Evolutionary conservation across 1,140 invertebrate species (phyloP), one percentile per base, ranked within the genome.

Genomic region (Drosophila bifasciata): DNA sequence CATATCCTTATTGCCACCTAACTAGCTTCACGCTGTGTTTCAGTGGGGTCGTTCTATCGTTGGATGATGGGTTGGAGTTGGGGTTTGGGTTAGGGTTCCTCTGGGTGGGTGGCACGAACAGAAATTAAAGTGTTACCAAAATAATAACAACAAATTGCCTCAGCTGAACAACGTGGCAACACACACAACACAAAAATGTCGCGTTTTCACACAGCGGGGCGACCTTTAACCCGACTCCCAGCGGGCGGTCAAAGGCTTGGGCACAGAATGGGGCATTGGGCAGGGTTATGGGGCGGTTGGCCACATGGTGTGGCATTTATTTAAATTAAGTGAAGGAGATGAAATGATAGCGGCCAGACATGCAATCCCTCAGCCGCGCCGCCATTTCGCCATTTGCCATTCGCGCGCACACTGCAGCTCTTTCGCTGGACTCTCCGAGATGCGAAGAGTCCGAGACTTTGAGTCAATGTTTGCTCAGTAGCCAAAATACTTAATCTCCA

Each of bases 51-150:
- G 25, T 28, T 36, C n/a, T n/a, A 11, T 36, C 32, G 32, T 36
- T 36, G 32, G 11, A 36, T 36, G 32, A 36, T 36, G 32, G 32
- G 11, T 36, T 9, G 11, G 4, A 11, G 8, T 9, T 32, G 28
- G 28, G 19, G 17, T 13, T 44, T 36, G 52, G 61, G 50, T 45
- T n/a, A n/a, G n/a, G 59, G 19, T 21, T n/a, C 23, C 51, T 25
- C 46, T 46, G 57, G 44, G 45, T 46, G 75, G 61, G 68, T 53
- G 64, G 53, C 58, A 50, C 60, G 46, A 50, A 57, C 68, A 78
- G 56, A 85, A 85, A 85, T 85, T 81, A 85, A 85, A 85, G 83
- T 85, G 81, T 85, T 85, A 85, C 77, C 77, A 86, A 88, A 86
- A 85, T 85, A 85, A 85, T 86, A 85, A 79, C 81, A 85, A 81